Percentiles rank a stretch among this genome's conserved stretches.
These are phyloP conservation scores for Holothuria scabra DNA, from an alignment of 53 echinoderm and acorn worm genomes.

Conservation along the genomic window DNA sequence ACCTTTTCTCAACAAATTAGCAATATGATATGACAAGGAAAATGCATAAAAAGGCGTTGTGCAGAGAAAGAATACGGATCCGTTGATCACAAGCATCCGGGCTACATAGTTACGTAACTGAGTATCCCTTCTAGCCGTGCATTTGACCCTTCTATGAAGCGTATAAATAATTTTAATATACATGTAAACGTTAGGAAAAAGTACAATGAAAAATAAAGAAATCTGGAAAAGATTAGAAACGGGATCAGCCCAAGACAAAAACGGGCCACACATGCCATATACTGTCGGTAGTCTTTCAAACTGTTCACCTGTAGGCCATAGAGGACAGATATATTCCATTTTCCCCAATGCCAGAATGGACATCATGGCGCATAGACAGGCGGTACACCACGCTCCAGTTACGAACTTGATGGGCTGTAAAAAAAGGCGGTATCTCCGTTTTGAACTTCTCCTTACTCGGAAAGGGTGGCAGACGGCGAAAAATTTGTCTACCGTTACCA, in stretches of 20 bases:
- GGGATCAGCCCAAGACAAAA: constrained; percentile 23
- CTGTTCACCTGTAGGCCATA: constrained; percentile 19
- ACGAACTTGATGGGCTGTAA: constrained; percentile 20
- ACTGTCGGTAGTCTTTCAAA: not conserved
- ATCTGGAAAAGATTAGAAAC: constrained; percentile 39
- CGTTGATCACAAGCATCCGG: constrained; percentile 39
- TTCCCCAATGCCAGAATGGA: constrained; percentile 11
- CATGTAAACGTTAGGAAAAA: constrained; percentile 44
- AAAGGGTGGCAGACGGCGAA: constrained; percentile 47
- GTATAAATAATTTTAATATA: constrained; percentile 13
- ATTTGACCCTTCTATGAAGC: constrained; percentile 5
- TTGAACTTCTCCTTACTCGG: not conserved
- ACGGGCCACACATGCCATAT: constrained; percentile 4
- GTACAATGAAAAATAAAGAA: constrained; percentile 14
- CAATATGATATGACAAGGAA: not conserved
- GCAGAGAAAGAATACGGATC: constrained; percentile 34
- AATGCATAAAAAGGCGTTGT: constrained; percentile 38
- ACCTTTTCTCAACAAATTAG: not conserved
- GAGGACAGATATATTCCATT: not conserved
- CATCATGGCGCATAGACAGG: constrained; percentile 18
- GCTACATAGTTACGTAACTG: constrained; percentile 43
- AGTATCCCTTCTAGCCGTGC: not conserved
- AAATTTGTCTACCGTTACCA: constrained; percentile 43
- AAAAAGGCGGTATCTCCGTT: constrained; percentile 7
- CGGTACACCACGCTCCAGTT: constrained; percentile 24